These are phyloP conservation scores for Delichon dasypus DNA, from an alignment of 2,797 vertebrate genomes.

Conservation along the genomic window DNA sequence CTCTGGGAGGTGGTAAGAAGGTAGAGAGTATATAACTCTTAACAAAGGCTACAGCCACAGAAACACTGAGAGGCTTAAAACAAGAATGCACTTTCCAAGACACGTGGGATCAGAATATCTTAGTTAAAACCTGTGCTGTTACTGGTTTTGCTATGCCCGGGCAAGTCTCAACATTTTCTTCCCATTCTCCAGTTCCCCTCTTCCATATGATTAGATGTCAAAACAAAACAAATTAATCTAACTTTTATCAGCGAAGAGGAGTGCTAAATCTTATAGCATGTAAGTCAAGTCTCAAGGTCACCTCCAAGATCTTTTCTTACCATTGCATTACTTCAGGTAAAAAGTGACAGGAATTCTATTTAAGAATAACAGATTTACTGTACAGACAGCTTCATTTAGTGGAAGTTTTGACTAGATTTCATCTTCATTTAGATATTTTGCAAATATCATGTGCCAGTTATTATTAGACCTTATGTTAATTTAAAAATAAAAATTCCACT, in stretches of 20 bases:
- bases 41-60: background rate
- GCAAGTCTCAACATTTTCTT: background rate
- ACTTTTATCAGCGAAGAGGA: background rate
- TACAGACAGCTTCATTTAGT: background rate
- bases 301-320: background rate
- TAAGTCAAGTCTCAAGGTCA: background rate
- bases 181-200: background rate
- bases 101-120: background rate
- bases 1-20: background rate
- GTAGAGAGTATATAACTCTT: background rate
- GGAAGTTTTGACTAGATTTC: constrained; percentile 19
- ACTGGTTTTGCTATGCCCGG: background rate
- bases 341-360: background rate
- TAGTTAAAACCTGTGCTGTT: background rate
- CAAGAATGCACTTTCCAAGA: background rate
- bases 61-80: background rate
- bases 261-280: background rate
- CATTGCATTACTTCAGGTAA: background rate
- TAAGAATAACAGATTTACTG: background rate
- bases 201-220: background rate
- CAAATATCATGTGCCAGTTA: constrained; percentile 36
- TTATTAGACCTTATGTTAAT: constrained; percentile 12
- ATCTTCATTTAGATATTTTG: constrained; percentile 23
- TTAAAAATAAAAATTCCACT: constrained; percentile 52
- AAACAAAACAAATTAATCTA: background rate